These are phyloP conservation scores for Athene cunicularia DNA, from an alignment of 2,113 vertebrate species.

Conservation along the genomic window DNA sequence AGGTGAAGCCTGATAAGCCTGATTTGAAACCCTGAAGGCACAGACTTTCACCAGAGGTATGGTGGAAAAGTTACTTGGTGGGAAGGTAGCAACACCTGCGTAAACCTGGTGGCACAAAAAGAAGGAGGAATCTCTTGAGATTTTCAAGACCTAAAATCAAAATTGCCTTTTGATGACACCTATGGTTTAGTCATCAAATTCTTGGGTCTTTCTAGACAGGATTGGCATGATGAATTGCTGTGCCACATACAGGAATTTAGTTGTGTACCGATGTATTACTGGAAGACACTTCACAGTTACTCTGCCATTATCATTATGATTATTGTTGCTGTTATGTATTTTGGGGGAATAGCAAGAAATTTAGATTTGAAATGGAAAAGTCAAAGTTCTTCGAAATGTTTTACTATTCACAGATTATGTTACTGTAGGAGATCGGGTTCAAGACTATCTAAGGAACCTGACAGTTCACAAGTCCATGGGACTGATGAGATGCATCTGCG, in stretches of 20 bases:
- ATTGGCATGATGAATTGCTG: neutral
- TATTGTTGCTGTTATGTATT: neutral
- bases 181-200: neutral
- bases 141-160: neutral
- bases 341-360: neutral
- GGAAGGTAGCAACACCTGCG: neutral
- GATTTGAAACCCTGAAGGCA: neutral
- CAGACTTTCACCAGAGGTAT: neutral
- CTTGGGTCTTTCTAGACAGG: neutral
- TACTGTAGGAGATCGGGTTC: too few species aligned
- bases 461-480: too few species aligned
- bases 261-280: neutral
- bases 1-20: neutral
- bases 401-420: neutral
- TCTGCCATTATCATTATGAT: neutral
- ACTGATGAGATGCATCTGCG: too few species aligned
- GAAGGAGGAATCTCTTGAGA: neutral
- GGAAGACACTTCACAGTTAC: neutral
- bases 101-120: neutral
- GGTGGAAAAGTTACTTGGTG: neutral
- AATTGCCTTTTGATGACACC: neutral
- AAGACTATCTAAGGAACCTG: too few species aligned
- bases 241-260: rapidly evolving
- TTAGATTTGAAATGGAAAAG: neutral
- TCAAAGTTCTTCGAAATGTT: constrained; percentile 19